Base-by-base conservation (phyloP, 2,888 invertebrate genomes). In the Chrysopilus asiliformis region DNA sequence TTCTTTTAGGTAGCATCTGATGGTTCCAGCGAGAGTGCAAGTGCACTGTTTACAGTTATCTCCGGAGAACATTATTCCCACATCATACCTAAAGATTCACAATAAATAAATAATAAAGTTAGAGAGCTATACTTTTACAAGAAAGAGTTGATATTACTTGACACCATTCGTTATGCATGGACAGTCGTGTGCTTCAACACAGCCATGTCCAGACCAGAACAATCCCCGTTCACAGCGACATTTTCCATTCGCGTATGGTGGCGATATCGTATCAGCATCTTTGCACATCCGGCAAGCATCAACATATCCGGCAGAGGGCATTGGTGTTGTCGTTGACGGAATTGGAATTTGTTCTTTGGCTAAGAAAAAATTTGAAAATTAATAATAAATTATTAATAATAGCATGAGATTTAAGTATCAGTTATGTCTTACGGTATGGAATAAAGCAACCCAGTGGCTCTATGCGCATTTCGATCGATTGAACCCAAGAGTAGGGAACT, bases 101-200 rank as follows among this genome's bases (percentile, higher is more conserved):
- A 25, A 17, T 18, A 2, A 2, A 31, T 20, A 15, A n/a, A n/a
- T n/a, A n/a, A n/a, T n/a, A n/a, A n/a, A n/a, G n/a, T n/a, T n/a
- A n/a, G n/a, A n/a, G n/a, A n/a, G n/a, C n/a, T n/a, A n/a, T n/a
- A n/a, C n/a, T n/a, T n/a, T n/a, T n/a, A n/a, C n/a, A n/a, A n/a
- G n/a, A n/a, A n/a, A n/a, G n/a, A n/a, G n/a, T n/a, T n/a, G n/a
- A n/a, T n/a, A n/a, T n/a, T n/a, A n/a, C n/a, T n/a, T n/a, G n/a
- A n/a, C n/a, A n/a, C n/a, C n/a, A n/a, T n/a, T n/a, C n/a, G 77
- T 70, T 28, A 79, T 65, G 54, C 90, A 90, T 0, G 86, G 82
- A 53, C 90, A 90, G 51, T 81, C 71, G 43, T 74, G 70, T 38
- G 75, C 66, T 1, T 71, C 53, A 5, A 82, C 78, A 57, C 90